Evolutionary conservation across 2,888 invertebrate genomes (phyloP), one percentile per base, ranked within the genome.

Genomic region (Subacronicta megacephala): DNA sequence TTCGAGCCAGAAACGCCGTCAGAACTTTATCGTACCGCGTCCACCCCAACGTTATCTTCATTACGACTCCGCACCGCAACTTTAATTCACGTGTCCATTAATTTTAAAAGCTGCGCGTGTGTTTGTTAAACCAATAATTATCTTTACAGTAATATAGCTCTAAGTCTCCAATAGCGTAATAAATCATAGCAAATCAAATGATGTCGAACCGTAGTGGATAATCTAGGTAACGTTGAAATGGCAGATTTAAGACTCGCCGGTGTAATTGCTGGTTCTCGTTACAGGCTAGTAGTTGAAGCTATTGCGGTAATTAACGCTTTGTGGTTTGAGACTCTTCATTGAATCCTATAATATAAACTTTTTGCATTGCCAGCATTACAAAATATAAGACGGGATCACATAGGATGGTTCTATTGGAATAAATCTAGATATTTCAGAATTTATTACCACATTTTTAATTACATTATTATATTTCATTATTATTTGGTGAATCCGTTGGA

Each of bases 51-150:
- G 88, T 90, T 92, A 93, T 92, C 93, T 93, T 92, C 91, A 92
- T 92, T 93, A 91, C 87, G 82, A 84, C 82, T 89, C 81, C 73
- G 82, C 84, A 80, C 81, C 76, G 85, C 85, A 84, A 88, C 84
- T 92, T 90, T 89, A 89, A 91, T 92, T 92, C 91, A 86, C 85
- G 81, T 87, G 82, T 88, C 89, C 92, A 91, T 92, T 93, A 89
- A 91, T 91, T 92, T 89, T 88, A 89, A 90, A 88, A 87, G 88
- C 86, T 80, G 86, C 85, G 85, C 87, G 59, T 85, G 73, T 82
- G 81, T 88, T 89, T 85, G 83, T 88, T 86, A 85, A 87, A 87
- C 88, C 87, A 87, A 86, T 89, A 86, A 90, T 90, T 90, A 90
- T 89, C 85, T 85, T 79, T 75, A 84, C 82, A 71, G 82, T 87